Evolutionary conservation across 2,888 invertebrate genomes (phyloP).

Genomic region (Scaptomyza caliginosa): DNA sequence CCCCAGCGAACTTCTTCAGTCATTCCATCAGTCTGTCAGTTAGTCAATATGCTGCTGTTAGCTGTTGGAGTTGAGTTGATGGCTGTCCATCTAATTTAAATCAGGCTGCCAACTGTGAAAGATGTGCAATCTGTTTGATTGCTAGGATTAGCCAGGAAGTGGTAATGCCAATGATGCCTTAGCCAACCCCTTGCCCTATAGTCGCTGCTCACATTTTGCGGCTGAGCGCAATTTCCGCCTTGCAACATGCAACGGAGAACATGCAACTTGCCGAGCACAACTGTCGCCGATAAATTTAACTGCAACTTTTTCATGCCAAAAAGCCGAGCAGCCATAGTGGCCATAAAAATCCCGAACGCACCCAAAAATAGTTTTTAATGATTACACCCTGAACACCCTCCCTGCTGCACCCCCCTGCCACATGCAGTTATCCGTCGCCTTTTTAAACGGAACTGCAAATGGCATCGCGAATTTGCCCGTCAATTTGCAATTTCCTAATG

Average conservation of each 20-base stretch:
- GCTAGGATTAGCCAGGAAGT: conserved; percentile 70
- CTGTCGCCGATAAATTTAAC: conserved; percentile 78
- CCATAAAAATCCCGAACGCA: conserved; percentile 52
- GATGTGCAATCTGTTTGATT: conserved; percentile 61
- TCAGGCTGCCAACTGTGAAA: conserved; percentile 31
- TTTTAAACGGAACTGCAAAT: conserved; percentile 68
- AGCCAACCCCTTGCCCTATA: background rate
- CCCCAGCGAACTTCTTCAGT: conserved; percentile 60
- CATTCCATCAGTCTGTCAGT: conserved; percentile 1
- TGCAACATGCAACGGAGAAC: conserved; percentile 40
- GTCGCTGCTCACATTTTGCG: conserved; percentile 38
- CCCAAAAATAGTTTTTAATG: conserved; percentile 64
- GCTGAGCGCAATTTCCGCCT: conserved; percentile 71
- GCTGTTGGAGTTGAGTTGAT: conserved; percentile 3
- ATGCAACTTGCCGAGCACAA: conserved; percentile 47
- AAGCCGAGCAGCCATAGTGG: conserved; percentile 11
- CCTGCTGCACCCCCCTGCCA: background rate
- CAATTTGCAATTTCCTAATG: conserved; percentile 50
- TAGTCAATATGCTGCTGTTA: background rate
- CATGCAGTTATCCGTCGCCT: conserved; percentile 17
- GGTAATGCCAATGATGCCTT: background rate
- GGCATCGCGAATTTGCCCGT: conserved; percentile 52
- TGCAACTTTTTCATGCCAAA: conserved; percentile 34
- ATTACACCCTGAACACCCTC: conserved; percentile 12
- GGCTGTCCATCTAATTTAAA: conserved; percentile 36